Base-by-base conservation (phyloP, 2,797 vertebrate genomes). In the Tokudaia tokunoshimensis region DNA sequence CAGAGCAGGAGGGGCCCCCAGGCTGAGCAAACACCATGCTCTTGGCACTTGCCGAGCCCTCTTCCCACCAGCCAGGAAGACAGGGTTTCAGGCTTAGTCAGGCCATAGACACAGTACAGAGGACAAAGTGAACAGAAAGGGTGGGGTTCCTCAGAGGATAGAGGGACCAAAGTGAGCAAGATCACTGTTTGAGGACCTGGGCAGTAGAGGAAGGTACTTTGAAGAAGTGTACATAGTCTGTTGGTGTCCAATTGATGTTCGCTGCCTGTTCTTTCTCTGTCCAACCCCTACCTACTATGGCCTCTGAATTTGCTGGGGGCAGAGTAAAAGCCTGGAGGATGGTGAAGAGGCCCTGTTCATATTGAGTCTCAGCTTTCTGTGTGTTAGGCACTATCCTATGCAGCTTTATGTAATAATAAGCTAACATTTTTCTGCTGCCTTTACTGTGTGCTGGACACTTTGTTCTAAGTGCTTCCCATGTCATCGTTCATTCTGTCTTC, bases 341-440 rank as follows among this genome's bases (percentile, higher is more conserved):
- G 63, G 34, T 52, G 79, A 91, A 91, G 79, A 88, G 75, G 91
- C 94, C 55, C 57, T 63, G 50, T 14, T 0, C 76, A 44, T 90
- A 67, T 47, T 74, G 44, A 82, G 47, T 65, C 79, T 92, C 52
- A 59, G 90, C 59, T 79, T 97, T 91, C 83, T 87, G 63, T 86
- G 89, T 96, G 67, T 72, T 85, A 95, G 89, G 83, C 2, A 86
- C 63, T 86, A 81, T 20, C 72, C 59, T 92, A n/a, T 76, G 89
- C 95, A 76, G 47, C 55, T 97, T 94, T 97, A 96, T 94, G 63
- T 97, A 97, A 97, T 96, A 91, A 88, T 80, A 89, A 89, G 85
- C 78, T 88, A 95, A 63, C 92, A 24, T 91, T 96, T 87, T 83
- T 83, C 83, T 91, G 47, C 55, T 85, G 61, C n/a, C 72, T 70